Percentiles rank a stretch among this genome's conserved stretches.
Evolutionary conservation across 2,797 vertebrate species (phyloP).

Genomic region (Thripadectes ignobilis): DNA sequence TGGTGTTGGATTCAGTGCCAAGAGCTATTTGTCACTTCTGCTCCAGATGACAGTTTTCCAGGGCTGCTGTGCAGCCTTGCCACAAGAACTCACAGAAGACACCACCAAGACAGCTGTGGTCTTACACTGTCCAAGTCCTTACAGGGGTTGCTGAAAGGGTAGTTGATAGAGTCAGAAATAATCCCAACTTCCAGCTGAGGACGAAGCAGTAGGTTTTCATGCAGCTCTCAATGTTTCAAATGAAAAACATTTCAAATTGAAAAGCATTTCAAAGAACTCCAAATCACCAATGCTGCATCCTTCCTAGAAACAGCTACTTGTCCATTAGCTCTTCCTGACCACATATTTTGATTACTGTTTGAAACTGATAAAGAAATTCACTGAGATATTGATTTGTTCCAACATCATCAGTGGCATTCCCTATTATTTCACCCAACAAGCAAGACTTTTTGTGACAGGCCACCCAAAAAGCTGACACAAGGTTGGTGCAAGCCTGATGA

Average conservation of each 20-base stretch:
- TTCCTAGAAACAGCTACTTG: background rate
- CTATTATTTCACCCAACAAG: background rate
- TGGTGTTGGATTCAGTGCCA: background rate
- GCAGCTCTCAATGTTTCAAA: background rate
- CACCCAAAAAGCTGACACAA: background rate
- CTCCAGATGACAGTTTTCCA: background rate
- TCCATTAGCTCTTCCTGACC: background rate
- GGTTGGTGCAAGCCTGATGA: background rate
- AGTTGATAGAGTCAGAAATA: background rate
- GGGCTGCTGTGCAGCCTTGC: background rate
- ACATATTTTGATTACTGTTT: background rate
- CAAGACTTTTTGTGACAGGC: background rate
- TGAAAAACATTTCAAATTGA: background rate
- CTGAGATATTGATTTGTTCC: background rate
- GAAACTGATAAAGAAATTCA: background rate
- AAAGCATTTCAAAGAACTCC: background rate
- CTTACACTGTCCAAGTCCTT: background rate
- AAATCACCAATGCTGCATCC: background rate
- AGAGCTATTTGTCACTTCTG: background rate
- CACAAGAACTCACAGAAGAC: background rate
- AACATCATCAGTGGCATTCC: fast-evolving
- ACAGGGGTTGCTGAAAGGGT: background rate
- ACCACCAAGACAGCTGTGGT: background rate
- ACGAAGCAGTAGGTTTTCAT: background rate
- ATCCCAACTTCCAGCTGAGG: background rate